Evolutionary conservation across 2,888 invertebrate genomes (phyloP).

Genomic region (Linnaemya vulpina): DNA sequence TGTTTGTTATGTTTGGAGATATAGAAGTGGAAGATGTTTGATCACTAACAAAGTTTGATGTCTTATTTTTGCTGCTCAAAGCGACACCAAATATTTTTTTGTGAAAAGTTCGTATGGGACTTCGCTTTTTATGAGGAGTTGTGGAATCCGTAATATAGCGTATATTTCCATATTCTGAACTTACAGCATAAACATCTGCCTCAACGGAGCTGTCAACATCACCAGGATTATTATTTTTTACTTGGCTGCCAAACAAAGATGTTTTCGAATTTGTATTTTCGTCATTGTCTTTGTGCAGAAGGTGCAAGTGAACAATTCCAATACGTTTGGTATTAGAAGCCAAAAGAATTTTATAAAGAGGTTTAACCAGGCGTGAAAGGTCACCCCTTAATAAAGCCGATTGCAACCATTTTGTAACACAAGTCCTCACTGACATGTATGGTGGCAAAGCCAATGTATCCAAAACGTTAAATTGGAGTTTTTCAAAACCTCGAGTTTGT

Average conservation of each 20-base stretch:
- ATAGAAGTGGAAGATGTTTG: constrained; percentile 74
- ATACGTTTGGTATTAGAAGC: constrained; percentile 91
- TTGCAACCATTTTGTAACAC: constrained; percentile 90
- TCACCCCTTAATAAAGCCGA: constrained; percentile 90
- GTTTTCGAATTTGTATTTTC: constrained; percentile 73
- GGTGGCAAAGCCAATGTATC: constrained; percentile 81
- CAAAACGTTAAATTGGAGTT: constrained; percentile 88
- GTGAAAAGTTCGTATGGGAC: constrained; percentile 82
- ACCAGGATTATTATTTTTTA: constrained; percentile 74
- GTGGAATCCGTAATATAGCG: constrained; percentile 82
- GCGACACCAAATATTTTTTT: constrained; percentile 83
- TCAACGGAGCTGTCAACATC: constrained; percentile 77
- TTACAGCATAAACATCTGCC: constrained; percentile 90
- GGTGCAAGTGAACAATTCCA: constrained; percentile 89
- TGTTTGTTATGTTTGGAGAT: constrained; percentile 64
- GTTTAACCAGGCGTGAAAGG: constrained; percentile 90
- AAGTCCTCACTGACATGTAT: constrained; percentile 82
- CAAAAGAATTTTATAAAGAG: constrained; percentile 89
- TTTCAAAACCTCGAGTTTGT: constrained; percentile 83
- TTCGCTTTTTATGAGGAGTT: constrained; percentile 79
- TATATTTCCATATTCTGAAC: constrained; percentile 91
- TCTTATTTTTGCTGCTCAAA: constrained; percentile 82
- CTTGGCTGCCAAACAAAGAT: constrained; percentile 75
- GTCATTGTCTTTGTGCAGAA: constrained; percentile 84
- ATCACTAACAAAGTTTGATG: constrained; percentile 82